Conservation (phyloP, 2,113 vertebrate species). For the Pelecanoides urinatrix region DNA sequence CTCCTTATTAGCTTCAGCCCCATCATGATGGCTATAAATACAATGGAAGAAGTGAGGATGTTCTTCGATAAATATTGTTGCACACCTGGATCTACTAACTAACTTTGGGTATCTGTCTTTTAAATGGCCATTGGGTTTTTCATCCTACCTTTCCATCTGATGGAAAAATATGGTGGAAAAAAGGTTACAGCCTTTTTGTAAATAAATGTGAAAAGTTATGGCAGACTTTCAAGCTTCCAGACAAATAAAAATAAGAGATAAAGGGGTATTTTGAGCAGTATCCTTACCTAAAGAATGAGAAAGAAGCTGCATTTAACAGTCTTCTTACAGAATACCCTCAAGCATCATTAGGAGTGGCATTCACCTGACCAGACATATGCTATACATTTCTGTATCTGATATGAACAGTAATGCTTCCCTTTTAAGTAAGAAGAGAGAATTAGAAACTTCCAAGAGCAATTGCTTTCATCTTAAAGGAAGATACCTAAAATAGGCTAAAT, state of each 20-base stretch:
- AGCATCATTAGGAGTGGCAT: background rate
- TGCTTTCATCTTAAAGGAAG: background rate
- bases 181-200: background rate
- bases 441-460: background rate
- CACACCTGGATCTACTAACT: background rate
- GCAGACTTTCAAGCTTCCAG: background rate
- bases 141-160: background rate
- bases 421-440: background rate
- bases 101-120: background rate
- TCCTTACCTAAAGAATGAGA: background rate
- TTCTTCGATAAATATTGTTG: background rate
- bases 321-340: background rate
- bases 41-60: background rate
- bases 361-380: background rate
- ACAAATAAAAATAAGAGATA: background rate
- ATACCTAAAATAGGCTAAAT: background rate
- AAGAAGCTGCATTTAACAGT: background rate
- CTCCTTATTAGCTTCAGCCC: background rate
- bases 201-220: background rate
- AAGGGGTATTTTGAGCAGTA: background rate
- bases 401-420: background rate
- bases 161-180: background rate
- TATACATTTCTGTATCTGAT: background rate
- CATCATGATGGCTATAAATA: background rate
- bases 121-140: background rate